phyloP scores from a whole-genome alignment of 1,140 invertebrate genomes.

The Dysdera silvatica region DNA sequence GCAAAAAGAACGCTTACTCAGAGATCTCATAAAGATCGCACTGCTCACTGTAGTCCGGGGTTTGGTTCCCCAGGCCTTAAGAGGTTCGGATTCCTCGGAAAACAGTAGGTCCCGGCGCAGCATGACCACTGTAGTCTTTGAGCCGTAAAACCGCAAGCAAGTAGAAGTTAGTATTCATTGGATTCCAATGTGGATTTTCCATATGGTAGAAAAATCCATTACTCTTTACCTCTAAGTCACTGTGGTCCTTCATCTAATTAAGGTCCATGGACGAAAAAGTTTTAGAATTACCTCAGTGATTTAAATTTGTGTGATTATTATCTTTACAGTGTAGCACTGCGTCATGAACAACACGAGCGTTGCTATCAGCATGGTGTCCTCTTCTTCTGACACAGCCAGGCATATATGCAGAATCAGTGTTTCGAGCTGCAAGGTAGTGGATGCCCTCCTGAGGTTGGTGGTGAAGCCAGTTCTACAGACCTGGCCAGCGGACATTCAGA shows the following conservation, averaged over 20 bases:
- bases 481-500: constrained; percentile 24
- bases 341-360: constrained; percentile 28
- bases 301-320: not conserved
- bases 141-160: too few species aligned
- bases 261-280: not conserved
- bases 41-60: too few species aligned
- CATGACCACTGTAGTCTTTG: too few species aligned
- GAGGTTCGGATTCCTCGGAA: too few species aligned
- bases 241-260: not conserved
- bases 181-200: too few species aligned
- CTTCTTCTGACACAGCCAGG: constrained; percentile 25
- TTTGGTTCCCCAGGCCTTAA: too few species aligned
- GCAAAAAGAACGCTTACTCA: too few species aligned
- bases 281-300: not conserved
- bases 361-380: constrained; percentile 28
- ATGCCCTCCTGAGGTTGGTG: constrained; percentile 17
- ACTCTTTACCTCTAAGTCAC: not conserved
- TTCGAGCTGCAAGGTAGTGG: constrained; percentile 18
- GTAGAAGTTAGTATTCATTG: too few species aligned
- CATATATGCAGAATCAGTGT: constrained; percentile 30
- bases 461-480: constrained; percentile 11
- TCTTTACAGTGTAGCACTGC: constrained; percentile 25
- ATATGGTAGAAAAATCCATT: not conserved
- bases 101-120: too few species aligned
- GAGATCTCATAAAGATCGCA: too few species aligned